phyloP scores from a whole-genome alignment of 2,113 vertebrate species.

The Mormoops blainvillei region DNA sequence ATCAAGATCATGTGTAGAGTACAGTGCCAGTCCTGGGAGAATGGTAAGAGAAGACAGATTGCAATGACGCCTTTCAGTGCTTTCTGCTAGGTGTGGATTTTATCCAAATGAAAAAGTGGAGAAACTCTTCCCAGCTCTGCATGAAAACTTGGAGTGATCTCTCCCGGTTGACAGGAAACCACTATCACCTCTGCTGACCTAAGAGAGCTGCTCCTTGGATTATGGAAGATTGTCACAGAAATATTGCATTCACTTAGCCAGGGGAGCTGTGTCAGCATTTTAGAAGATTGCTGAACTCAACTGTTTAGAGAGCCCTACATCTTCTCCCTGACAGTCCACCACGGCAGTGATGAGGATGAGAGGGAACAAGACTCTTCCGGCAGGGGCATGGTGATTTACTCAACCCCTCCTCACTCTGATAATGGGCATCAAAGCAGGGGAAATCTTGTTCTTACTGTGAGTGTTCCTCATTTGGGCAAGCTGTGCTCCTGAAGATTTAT shows the following conservation, averaged over 20 bases:
- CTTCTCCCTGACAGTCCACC: constrained; percentile 37
- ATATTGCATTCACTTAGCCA: constrained; percentile 61
- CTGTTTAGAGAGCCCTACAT: constrained; percentile 44
- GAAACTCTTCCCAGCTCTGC: neutral
- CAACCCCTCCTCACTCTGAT: neutral
- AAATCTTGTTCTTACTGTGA: neutral
- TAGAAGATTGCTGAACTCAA: constrained; percentile 60
- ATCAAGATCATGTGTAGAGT: neutral
- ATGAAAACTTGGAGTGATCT: constrained; percentile 44
- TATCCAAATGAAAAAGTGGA: constrained; percentile 35
- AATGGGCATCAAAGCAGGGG: neutral
- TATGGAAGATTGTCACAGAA: constrained; percentile 63
- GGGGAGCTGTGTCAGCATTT: constrained; percentile 68
- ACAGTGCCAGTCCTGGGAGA: neutral
- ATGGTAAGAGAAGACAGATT: neutral
- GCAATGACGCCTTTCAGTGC: neutral
- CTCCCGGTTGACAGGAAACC: constrained; percentile 56
- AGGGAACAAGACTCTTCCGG: neutral
- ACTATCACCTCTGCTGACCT: constrained; percentile 49
- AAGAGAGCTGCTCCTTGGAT: constrained; percentile 55
- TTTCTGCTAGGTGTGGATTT: constrained; percentile 17
- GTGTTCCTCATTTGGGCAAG: neutral
- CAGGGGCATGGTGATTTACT: constrained; percentile 37
- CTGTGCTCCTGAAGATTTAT: constrained; percentile 16
- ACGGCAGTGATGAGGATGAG: constrained; percentile 12